Evolutionary conservation across 2,888 invertebrate genomes (phyloP).

Genomic region (Lydus trimaculatus): DNA sequence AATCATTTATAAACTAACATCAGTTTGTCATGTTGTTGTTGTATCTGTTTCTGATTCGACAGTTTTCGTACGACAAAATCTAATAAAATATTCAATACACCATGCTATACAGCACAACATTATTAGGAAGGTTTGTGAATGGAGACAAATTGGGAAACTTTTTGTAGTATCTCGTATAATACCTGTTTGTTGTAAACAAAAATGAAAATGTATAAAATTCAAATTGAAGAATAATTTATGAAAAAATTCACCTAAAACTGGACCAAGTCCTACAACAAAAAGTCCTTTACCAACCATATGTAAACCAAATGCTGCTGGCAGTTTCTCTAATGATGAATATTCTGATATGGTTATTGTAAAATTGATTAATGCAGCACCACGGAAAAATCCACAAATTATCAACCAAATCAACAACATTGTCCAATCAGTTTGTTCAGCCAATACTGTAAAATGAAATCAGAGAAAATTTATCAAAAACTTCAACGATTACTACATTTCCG

Average conservation of each 20-base stretch:
- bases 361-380: conserved; percentile 80
- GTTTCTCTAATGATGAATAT: conserved; percentile 72
- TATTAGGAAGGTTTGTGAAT: conserved; percentile 75
- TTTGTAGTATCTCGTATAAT: conserved; percentile 72
- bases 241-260: conserved; percentile 67
- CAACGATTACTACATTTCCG: not conserved
- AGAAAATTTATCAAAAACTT: conserved; percentile 15
- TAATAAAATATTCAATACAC: conserved; percentile 68
- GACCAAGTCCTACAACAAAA: conserved; percentile 74
- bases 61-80: conserved; percentile 53
- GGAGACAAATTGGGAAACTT: conserved; percentile 74
- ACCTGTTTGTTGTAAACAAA: conserved; percentile 66
- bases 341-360: conserved; percentile 81
- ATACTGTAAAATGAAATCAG: conserved; percentile 62
- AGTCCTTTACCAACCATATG: conserved; percentile 80
- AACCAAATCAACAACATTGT: conserved; percentile 73
- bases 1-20: conserved; percentile 30
- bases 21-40: conserved; percentile 47
- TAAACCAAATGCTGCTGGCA: conserved; percentile 79
- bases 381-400: conserved; percentile 79
- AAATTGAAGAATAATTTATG: not conserved
- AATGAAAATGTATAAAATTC: conserved; percentile 11
- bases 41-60: conserved; percentile 54
- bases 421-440: conserved; percentile 78
- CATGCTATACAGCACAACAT: conserved; percentile 74